phyloP scores from a whole-genome alignment of 2,797 vertebrate genomes.

The Lithobates pipiens region DNA sequence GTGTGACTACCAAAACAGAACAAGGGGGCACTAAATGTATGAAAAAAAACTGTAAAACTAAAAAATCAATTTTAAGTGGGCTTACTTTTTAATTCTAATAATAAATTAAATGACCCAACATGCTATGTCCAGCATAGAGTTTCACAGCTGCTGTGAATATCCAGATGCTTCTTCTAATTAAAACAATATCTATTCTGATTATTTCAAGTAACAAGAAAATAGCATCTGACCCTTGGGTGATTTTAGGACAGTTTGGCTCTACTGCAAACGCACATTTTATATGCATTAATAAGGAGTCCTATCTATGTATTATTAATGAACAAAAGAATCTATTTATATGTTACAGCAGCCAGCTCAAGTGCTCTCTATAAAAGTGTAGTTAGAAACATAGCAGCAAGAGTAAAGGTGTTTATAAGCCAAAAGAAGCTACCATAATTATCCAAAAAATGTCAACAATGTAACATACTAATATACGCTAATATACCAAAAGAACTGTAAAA shows the following conservation, averaged over 20 bases:
- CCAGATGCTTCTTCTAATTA: conserved; percentile 14
- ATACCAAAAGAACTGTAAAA: too few species aligned
- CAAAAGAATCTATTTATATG: not conserved
- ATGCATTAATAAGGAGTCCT: conserved; percentile 13
- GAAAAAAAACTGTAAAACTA: too few species aligned
- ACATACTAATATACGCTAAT: too few species aligned
- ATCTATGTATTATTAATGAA: conserved; percentile 16
- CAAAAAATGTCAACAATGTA: too few species aligned
- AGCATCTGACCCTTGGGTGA: not conserved
- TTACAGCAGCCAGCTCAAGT: not conserved
- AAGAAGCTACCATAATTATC: not conserved
- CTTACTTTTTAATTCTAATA: too few species aligned
- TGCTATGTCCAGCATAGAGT: not conserved
- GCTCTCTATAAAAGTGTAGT: not conserved
- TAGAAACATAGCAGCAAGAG: not conserved
- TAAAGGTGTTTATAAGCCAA: not conserved
- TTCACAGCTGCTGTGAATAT: not conserved
- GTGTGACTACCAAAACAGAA: too few species aligned
- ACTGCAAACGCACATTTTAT: not conserved
- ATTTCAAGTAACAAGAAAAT: conserved; percentile 25
- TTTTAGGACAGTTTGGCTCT: conserved; percentile 9
- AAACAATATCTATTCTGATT: conserved; percentile 20
- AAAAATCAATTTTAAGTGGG: too few species aligned
- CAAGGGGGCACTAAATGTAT: too few species aligned
- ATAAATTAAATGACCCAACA: not conserved